phyloP scores from a whole-genome alignment of 2,888 invertebrate species.

The Agrilus cyanescens region DNA sequence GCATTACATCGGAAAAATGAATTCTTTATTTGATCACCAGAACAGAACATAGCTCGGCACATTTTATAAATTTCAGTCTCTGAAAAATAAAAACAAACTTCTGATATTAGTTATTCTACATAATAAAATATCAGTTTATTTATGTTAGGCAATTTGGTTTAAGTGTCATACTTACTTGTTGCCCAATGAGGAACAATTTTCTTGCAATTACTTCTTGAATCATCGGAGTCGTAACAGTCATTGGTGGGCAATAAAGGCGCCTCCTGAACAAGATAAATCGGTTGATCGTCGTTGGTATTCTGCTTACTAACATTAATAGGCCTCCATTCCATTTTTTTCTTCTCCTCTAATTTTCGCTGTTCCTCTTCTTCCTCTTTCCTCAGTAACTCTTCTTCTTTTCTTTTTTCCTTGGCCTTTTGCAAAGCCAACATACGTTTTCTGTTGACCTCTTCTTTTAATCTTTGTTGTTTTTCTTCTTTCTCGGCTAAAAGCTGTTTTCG shows the following conservation, averaged over 20 bases:
- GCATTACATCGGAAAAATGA: conserved; percentile 49
- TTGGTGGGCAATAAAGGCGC: conserved; percentile 40
- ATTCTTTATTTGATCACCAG: conserved; percentile 36
- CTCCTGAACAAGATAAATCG: conserved; percentile 21
- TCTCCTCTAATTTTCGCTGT: conserved; percentile 32
- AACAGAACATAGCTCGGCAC: conserved; percentile 11
- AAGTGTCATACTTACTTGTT: conserved; percentile 27
- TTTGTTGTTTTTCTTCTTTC: conserved; percentile 34
- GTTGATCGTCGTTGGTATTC: conserved; percentile 13
- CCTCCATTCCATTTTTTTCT: conserved; percentile 21
- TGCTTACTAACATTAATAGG: not conserved
- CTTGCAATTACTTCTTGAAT: conserved; percentile 25
- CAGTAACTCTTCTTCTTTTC: conserved; percentile 27
- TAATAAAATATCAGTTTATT: conserved; percentile 2
- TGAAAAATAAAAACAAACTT: conserved; percentile 21
- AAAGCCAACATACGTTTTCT: conserved; percentile 37
- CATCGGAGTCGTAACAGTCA: conserved; percentile 46
- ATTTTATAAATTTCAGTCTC: conserved; percentile 21
- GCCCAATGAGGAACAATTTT: conserved; percentile 35
- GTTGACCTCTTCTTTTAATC: conserved; percentile 37
- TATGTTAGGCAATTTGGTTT: conserved; percentile 1
- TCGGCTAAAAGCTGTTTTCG: conserved; percentile 22
- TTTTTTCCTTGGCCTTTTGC: conserved; percentile 32
- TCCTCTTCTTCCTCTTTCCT: conserved; percentile 31
- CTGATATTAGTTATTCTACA: not conserved